Evolutionary conservation across 1,140 invertebrate species (phyloP).

Genomic region (Phocides pigmalion): DNA sequence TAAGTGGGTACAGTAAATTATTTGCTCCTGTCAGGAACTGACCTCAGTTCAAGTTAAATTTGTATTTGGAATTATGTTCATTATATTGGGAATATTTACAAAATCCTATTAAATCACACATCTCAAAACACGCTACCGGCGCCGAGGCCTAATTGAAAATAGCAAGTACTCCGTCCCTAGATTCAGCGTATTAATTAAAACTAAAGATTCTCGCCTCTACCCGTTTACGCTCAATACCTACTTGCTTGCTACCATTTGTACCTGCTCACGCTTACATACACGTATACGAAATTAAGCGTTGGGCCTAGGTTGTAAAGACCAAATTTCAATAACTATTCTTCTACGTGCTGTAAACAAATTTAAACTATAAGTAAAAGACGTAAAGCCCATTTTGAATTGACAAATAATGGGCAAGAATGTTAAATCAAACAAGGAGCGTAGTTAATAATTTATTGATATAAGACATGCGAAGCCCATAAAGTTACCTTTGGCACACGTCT

Average conservation of each 20-base stretch:
- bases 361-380: constrained; percentile 53
- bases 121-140: constrained; percentile 76
- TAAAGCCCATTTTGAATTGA: constrained; percentile 66
- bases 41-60: constrained; percentile 49
- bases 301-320: constrained; percentile 58
- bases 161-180: constrained; percentile 65
- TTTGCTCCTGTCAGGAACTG: constrained; percentile 50
- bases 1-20: constrained; percentile 52
- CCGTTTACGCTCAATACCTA: constrained; percentile 64
- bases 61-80: constrained; percentile 58
- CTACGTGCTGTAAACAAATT: constrained; percentile 46
- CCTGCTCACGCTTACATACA: constrained; percentile 50
- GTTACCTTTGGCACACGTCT: constrained; percentile 81
- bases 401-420: constrained; percentile 63
- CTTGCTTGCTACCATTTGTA: constrained; percentile 68
- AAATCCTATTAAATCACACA: constrained; percentile 69
- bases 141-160: constrained; percentile 73
- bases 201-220: constrained; percentile 74
- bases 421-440: constrained; percentile 80
- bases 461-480: constrained; percentile 83
- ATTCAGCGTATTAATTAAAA: constrained; percentile 77
- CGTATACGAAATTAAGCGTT: constrained; percentile 70
- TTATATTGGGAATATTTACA: constrained; percentile 55
- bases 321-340: constrained; percentile 58
- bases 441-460: constrained; percentile 84